Percentiles rank a stretch among this genome's conserved stretches.
These are phyloP conservation scores for Chionodraco myersi DNA, from an alignment of 2,113 vertebrate genomes.

Conservation along the genomic window DNA sequence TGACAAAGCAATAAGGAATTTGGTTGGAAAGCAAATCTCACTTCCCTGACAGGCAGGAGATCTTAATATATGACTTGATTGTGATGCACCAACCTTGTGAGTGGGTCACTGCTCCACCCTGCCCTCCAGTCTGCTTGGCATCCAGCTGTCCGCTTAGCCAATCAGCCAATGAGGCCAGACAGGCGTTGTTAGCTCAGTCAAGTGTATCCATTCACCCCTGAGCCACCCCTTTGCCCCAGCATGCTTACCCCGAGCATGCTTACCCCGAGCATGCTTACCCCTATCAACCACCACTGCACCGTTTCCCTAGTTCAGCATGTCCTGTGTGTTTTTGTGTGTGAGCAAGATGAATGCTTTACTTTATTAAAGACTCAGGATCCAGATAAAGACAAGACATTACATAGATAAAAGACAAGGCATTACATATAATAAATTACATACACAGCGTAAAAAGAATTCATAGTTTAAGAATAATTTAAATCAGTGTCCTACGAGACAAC, in stretches of 20 bases:
- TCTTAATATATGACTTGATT: slow-evolving; percentile 17
- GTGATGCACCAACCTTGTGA: slow-evolving; percentile 17
- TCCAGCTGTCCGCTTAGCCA: slow-evolving; percentile 62
- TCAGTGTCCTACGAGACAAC: too few species aligned
- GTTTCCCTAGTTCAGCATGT: slow-evolving; percentile 74
- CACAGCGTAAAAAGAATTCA: too few species aligned
- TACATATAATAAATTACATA: too few species aligned
- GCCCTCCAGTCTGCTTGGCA: slow-evolving; percentile 63
- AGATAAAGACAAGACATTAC: too few species aligned
- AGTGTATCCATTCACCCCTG: slow-evolving; percentile 77
- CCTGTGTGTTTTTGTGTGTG: slow-evolving; percentile 36
- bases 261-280: slow-evolving; percentile 62
- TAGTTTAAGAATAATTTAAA: too few species aligned
- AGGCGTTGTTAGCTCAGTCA: slow-evolving; percentile 77
- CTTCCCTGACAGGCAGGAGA: not conserved
- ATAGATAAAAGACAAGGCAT: too few species aligned
- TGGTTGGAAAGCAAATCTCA: not conserved
- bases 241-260: slow-evolving; percentile 60
- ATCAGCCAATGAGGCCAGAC: slow-evolving; percentile 54
- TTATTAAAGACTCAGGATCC: too few species aligned
- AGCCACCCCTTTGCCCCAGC: slow-evolving; percentile 71
- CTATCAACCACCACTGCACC: slow-evolving; percentile 51
- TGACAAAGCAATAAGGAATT: not conserved
- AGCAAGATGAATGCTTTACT: slow-evolving; percentile 4
- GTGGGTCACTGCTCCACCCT: slow-evolving; percentile 46